Base-by-base conservation (phyloP, 1,140 invertebrate genomes). In the Drosophila varians region DNA sequence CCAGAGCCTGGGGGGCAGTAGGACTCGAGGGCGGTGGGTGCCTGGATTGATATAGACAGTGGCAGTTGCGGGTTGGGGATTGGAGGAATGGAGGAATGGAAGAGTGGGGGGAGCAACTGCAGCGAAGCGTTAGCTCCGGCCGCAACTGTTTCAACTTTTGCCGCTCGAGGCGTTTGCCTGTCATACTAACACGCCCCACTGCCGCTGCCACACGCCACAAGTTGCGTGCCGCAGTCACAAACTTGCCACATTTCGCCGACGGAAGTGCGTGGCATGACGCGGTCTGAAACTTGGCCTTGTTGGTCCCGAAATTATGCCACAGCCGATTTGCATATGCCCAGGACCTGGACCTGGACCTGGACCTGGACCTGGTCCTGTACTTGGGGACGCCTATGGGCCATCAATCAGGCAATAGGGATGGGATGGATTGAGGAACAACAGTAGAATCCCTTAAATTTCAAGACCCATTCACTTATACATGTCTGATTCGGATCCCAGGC, bases 41-140 rank as follows among this genome's bases (percentile, higher is more conserved):
- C 12, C 5, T 38, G 55, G 73, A 82, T 82, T 82, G 73, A 82
- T 77, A 73, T 69, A 61, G 57, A 57, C 48, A 38, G 12, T 7
- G 36, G 36, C 36, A 36, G 5, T 11, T 31, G 28, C 28, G 2
- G 36, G 12, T 12, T 12, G 57, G 49, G 56, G 66, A 25, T 34
- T 53, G 25, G 42, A 70, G 62, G 69, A 62, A 52, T 62, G 71
- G 42, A 42, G 52, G 25, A 6, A 16, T 21, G 4, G n/a, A n/a
- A n/a, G n/a, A n/a, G n/a, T n/a, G n/a, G n/a, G 26, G 6, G 19
- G 9, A 46, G 40, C 52, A 53, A 38, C 53, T 48, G 55, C 42
- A 38, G 11, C 9, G 12, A 47, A 47, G 45, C 45, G 31, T 46
- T 28, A 16, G 18, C 7, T 25, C 46, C 55, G 38, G 9, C 36